Evolutionary conservation across 2,113 vertebrate species (phyloP).

Genomic region (Uropsilus gracilis): DNA sequence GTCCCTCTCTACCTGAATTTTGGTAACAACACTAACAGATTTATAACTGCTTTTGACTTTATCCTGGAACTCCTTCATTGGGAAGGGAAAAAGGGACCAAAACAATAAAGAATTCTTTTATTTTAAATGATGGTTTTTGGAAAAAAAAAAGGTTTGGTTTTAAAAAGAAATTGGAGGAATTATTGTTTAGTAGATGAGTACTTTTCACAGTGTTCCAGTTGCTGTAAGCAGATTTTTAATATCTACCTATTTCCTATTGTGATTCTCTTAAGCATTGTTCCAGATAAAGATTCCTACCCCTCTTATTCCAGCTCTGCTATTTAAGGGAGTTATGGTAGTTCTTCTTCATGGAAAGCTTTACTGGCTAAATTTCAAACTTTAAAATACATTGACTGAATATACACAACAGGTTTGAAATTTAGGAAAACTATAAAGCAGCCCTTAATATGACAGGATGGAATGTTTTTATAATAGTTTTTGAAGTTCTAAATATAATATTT

Average conservation of each 20-base stretch:
- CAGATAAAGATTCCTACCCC: background rate
- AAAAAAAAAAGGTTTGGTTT: background rate
- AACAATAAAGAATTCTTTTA: constrained; percentile 40
- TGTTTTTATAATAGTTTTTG: background rate
- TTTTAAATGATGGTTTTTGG: constrained; percentile 30
- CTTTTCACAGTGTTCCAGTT: constrained; percentile 34
- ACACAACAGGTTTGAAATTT: background rate
- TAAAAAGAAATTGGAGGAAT: background rate
- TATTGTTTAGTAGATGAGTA: background rate
- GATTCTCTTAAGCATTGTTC: background rate
- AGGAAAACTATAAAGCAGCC: background rate
- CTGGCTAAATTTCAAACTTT: constrained; percentile 19
- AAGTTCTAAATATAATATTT: constrained; percentile 47
- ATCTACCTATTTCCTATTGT: background rate
- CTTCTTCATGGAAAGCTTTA: background rate
- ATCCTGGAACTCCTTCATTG: background rate
- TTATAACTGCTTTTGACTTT: background rate
- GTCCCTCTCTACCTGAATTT: background rate
- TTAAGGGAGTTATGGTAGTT: background rate
- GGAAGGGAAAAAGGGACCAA: background rate
- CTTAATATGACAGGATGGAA: background rate
- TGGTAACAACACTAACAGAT: background rate
- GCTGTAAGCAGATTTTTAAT: background rate
- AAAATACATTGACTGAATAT: constrained; percentile 15
- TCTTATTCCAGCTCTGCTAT: background rate